These are phyloP conservation scores for Ectropis crepuscularia DNA, from an alignment of 2,888 invertebrate species.

Conservation along the genomic window DNA sequence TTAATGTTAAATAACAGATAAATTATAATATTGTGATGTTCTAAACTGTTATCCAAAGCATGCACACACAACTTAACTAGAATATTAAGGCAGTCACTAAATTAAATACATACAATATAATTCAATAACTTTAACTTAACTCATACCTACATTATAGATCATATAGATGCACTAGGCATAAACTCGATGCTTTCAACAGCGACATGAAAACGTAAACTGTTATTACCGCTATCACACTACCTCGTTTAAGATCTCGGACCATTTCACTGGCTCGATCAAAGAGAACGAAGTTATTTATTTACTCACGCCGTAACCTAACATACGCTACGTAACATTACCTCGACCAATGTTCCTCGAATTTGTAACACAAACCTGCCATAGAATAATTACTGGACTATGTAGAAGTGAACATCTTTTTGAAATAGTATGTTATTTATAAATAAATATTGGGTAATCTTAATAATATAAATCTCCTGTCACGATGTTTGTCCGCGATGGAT, in stretches of 20 bases:
- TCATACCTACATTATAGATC: too few species aligned
- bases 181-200: neutral
- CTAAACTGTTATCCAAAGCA: too few species aligned
- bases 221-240: conserved; percentile 9
- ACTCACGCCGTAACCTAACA: conserved; percentile 27
- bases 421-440: neutral
- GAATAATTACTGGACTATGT: neutral
- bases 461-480: too few species aligned
- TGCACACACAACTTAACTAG: too few species aligned
- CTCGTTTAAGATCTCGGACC: conserved; percentile 7
- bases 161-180: neutral
- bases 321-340: conserved; percentile 24
- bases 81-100: too few species aligned
- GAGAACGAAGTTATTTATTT: conserved; percentile 24
- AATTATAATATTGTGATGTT: too few species aligned
- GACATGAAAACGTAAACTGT: conserved; percentile 4
- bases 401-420: conserved; percentile 2
- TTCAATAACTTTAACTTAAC: too few species aligned
- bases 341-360: conserved; percentile 15
- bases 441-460: too few species aligned
- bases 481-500: too few species aligned
- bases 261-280: conserved; percentile 21
- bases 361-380: conserved; percentile 6
- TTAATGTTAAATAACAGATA: too few species aligned
- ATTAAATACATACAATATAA: too few species aligned